Evolutionary conservation across 2,888 invertebrate genomes (phyloP).

Genomic region (Amphipyra tragopoginis): DNA sequence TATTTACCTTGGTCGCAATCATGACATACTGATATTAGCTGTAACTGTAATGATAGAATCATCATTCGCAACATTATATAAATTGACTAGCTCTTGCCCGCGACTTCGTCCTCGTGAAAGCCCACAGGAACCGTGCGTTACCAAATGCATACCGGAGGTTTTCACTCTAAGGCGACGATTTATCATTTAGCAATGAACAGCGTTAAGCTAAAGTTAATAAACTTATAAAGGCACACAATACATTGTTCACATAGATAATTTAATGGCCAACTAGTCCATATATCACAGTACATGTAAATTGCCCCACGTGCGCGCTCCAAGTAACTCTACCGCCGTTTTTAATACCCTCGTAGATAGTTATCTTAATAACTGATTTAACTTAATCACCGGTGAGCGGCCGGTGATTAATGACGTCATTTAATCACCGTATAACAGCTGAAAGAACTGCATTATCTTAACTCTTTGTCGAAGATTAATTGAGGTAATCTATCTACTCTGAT

Average conservation of each 20-base stretch:
- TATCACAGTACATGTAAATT: background rate
- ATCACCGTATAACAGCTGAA: slow-evolving; percentile 27
- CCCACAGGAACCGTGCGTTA: too few relatives aligned
- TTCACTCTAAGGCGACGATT: too few relatives aligned
- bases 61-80: too few relatives aligned
- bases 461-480: slow-evolving; percentile 31
- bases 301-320: slow-evolving; percentile 14
- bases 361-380: slow-evolving; percentile 39
- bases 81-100: too few relatives aligned
- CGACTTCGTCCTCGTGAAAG: too few relatives aligned
- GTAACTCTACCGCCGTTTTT: slow-evolving; percentile 22
- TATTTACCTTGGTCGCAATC: too few relatives aligned
- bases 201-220: background rate
- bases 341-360: slow-evolving; percentile 30
- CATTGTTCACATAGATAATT: background rate
- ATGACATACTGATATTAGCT: too few relatives aligned
- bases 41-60: too few relatives aligned
- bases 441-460: slow-evolving; percentile 33
- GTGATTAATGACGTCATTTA: slow-evolving; percentile 44
- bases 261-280: background rate
- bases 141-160: too few relatives aligned
- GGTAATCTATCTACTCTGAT: slow-evolving; percentile 18
- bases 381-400: slow-evolving; percentile 35
- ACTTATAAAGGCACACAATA: background rate
- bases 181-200: background rate